Conservation (phyloP, 2,888 invertebrate species). For the Cerceris rybyensis region DNA sequence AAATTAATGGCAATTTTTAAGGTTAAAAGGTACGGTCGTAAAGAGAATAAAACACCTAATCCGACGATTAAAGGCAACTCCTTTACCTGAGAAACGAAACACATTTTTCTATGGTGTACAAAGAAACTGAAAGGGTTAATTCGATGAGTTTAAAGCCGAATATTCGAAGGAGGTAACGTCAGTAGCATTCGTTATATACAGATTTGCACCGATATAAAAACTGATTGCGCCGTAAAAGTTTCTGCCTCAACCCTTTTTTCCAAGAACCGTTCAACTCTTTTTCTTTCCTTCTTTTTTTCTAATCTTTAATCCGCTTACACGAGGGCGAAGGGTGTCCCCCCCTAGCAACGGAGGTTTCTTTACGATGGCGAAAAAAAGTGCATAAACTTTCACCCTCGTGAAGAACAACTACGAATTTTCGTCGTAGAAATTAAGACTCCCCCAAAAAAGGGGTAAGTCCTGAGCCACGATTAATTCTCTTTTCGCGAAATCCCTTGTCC, state of each 20-base stretch:
- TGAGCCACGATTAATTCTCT: too few relatives aligned
- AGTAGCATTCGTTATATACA: neutral
- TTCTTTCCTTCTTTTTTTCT: neutral
- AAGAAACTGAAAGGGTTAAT: constrained; percentile 25
- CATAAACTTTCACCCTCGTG: constrained; percentile 19
- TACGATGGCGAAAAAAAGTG: neutral
- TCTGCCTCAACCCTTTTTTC: constrained; percentile 19
- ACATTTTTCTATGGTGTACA: neutral
- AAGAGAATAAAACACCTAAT: neutral
- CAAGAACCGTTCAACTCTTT: neutral
- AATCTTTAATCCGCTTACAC: constrained; percentile 35
- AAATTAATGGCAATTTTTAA: too few relatives aligned
- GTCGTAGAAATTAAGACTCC: neutral
- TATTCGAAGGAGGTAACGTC: neutral
- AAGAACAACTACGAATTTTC: neutral
- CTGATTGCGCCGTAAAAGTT: constrained; percentile 40
- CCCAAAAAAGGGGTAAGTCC: too few relatives aligned
- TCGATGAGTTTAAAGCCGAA: constrained; percentile 10
- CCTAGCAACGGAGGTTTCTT: constrained; percentile 12
- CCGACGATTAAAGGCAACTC: neutral
- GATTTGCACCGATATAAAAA: constrained; percentile 29
- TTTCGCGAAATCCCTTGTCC: too few relatives aligned
- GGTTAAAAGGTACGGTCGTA: neutral
- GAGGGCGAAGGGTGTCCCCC: neutral
- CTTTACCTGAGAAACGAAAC: too few relatives aligned